Base-by-base conservation (phyloP, 2,797 vertebrate genomes). In the Galagoides demidoff region DNA sequence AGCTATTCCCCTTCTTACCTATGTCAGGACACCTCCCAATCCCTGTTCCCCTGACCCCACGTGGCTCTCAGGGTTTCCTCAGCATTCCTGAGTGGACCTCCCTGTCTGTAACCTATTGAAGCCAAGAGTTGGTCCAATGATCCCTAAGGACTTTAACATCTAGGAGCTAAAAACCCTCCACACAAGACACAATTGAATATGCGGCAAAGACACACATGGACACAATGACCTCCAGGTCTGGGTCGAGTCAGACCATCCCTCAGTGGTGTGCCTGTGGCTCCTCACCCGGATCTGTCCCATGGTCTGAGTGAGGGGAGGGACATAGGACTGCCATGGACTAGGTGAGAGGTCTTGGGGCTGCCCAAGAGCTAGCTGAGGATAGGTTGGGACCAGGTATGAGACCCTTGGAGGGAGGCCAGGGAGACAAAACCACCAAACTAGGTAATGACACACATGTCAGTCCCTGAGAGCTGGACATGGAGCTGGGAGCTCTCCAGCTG, bases 391-490 rank as follows among this genome's bases (percentile, higher is more conserved):
- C 55, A 63, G 31, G n/a, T 29, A 34, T n/a, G 55, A 78, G 16
- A 3, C 22, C 34, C 85, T 85, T 59, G 39, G 34, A 55, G 81
- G 49, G 49, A 52, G 82, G 37, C 52, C n/a, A 37, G 22, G n/a
- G 49, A n/a, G 68, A 83, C 52, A 90, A 55, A 55, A 78, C 63
- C 34, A 63, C 25, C 39, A 76, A 71, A 37, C 55, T 9, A 39
- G 85, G 81, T 25, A 68, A 57, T 55, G 57, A 52, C 61, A 85
- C 43, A 22, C 57, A 82, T 45, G n/a, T 76, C 27, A 93, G 87
- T 22, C 4, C 3, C 23, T 20, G 27, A 1, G 13, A 49, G 70
- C 11, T 9, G 34, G 31, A 68, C 3, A 0, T 7, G 20, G 0
- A 37, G 76, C 68, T 20, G n/a, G 86, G 14, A 34, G 34, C 49